A percentile compares a stretch with the other conserved stretches of the same genome.
Conservation (phyloP, 2,888 invertebrate species). For the Meandrusa payeni region DNA sequence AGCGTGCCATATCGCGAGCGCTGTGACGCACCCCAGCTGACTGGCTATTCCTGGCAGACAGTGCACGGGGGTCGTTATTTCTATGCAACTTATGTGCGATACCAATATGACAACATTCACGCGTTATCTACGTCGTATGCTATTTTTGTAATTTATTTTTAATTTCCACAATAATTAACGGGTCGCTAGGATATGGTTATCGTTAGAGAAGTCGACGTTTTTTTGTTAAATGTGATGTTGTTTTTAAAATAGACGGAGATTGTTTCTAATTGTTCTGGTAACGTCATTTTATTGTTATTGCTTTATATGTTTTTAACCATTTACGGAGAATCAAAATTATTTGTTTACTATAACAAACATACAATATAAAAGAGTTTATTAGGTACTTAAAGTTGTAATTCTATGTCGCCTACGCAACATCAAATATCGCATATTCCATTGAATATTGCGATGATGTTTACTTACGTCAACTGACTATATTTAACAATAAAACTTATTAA, state of each 20-base stretch:
- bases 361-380: slow-evolving; percentile 22
- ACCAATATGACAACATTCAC: slow-evolving; percentile 16
- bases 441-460: slow-evolving; percentile 15
- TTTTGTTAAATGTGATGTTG: too few species aligned
- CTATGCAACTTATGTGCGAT: slow-evolving; percentile 23
- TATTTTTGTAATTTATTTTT: slow-evolving; percentile 22
- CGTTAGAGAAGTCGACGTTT: slow-evolving; percentile 1
- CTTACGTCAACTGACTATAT: slow-evolving; percentile 12
- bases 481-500: slow-evolving; percentile 1
- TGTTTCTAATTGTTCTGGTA: too few species aligned
- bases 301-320: not conserved
- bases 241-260: too few species aligned
- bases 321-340: too few species aligned
- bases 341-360: slow-evolving; percentile 8
- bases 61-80: slow-evolving; percentile 39
- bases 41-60: slow-evolving; percentile 60
- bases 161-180: slow-evolving; percentile 15
- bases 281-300: not conserved
- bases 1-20: slow-evolving; percentile 34
- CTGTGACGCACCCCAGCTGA: slow-evolving; percentile 70
- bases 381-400: slow-evolving; percentile 16
- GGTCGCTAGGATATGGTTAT: slow-evolving; percentile 6
- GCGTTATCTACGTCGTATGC: slow-evolving; percentile 16
- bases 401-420: slow-evolving; percentile 25
- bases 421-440: slow-evolving; percentile 30